phyloP scores from a whole-genome alignment of 2,888 invertebrate species.

The Mesoligia furuncula region DNA sequence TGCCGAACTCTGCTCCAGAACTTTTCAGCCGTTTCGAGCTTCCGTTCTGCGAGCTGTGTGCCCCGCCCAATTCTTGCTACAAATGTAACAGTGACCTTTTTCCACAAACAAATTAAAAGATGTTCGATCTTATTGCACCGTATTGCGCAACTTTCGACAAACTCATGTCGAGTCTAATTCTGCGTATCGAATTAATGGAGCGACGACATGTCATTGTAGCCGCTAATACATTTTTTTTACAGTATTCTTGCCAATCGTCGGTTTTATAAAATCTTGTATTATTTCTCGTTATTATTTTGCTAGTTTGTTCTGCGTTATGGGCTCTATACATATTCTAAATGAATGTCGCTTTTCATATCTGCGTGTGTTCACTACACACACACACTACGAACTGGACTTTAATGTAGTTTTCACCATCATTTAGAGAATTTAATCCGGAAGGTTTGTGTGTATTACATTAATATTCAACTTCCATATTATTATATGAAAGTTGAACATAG shows the following conservation, averaged over 20 bases:
- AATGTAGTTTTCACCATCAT: too few relatives aligned
- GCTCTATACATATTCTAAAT: background rate
- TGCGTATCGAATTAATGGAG: constrained; percentile 42
- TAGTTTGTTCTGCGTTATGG: background rate
- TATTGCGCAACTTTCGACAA: constrained; percentile 49
- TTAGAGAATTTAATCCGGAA: background rate
- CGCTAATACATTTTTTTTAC: constrained; percentile 60
- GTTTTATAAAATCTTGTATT: constrained; percentile 46
- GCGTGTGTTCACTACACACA: background rate
- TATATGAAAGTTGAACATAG: too few relatives aligned
- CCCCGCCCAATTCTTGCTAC: background rate
- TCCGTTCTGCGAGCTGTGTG: background rate
- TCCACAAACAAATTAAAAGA: constrained; percentile 6
- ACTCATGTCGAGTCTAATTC: constrained; percentile 54
- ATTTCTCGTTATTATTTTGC: constrained; percentile 38
- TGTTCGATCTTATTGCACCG: constrained; percentile 24
- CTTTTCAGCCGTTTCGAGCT: too few relatives aligned
- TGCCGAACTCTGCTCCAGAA: too few relatives aligned
- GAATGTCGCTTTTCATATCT: background rate
- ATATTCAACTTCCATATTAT: background rate
- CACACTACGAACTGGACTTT: too few relatives aligned
- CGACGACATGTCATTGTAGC: constrained; percentile 56
- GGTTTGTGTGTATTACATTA: background rate
- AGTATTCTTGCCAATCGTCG: constrained; percentile 64
- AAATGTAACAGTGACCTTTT: background rate